Evolutionary conservation across 2,113 vertebrate species (phyloP).

Genomic region (Pedetes capensis): DNA sequence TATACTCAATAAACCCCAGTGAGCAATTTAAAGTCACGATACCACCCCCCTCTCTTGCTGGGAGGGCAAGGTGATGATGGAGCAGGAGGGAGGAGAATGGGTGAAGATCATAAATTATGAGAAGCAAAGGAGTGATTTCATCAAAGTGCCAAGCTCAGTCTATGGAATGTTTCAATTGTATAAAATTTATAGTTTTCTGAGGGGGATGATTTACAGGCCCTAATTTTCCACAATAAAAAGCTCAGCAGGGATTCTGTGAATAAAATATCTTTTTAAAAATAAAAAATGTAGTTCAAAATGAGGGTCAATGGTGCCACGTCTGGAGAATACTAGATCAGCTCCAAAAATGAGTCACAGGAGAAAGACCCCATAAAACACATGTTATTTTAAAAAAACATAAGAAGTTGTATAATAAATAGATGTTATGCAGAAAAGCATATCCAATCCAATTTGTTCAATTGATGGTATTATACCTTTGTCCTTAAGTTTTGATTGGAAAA

Average conservation of each 20-base stretch:
- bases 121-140: conserved; percentile 84
- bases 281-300: conserved; percentile 70
- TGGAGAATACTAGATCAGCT: conserved; percentile 73
- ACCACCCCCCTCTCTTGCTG: conserved; percentile 77
- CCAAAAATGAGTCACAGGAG: conserved; percentile 76
- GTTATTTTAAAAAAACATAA: conserved; percentile 65
- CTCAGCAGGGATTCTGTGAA: conserved; percentile 83
- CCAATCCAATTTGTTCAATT: conserved; percentile 31
- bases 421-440: conserved; percentile 41
- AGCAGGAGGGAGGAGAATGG: conserved; percentile 27
- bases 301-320: conserved; percentile 78
- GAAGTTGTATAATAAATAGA: conserved; percentile 70
- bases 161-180: conserved; percentile 87
- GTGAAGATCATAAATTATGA: conserved; percentile 83
- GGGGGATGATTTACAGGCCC: conserved; percentile 80
- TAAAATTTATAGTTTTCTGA: conserved; percentile 84
- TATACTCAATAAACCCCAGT: conserved; percentile 82
- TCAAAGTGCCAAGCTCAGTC: conserved; percentile 83
- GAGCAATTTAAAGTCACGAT: conserved; percentile 82
- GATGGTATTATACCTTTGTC: conserved; percentile 43
- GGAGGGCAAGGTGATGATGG: conserved; percentile 74
- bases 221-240: conserved; percentile 86
- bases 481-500: conserved; percentile 25
- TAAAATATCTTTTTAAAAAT: conserved; percentile 84
- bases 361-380: conserved; percentile 75